These are phyloP conservation scores for Hylaeus volcanicus DNA, from an alignment of 1,140 invertebrate species.

Conservation along the genomic window DNA sequence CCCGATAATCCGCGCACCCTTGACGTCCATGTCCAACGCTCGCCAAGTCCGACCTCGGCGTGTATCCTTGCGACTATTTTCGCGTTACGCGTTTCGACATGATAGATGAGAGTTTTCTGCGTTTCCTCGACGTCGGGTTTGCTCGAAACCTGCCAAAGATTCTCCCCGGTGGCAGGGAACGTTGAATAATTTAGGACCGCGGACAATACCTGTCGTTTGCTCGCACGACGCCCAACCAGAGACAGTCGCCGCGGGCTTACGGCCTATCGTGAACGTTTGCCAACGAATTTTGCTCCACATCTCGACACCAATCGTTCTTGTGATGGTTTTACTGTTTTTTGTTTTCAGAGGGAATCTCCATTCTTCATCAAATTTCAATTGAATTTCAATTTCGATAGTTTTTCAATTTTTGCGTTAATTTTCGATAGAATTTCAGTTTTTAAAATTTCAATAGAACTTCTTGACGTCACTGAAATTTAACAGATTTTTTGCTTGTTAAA, in stretches of 20 bases:
- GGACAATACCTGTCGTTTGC: constrained; percentile 60
- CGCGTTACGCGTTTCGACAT: constrained; percentile 74
- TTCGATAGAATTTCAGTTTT: no score
- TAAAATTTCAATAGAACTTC: no score
- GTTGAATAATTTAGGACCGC: constrained; percentile 67
- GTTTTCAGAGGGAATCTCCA: no score
- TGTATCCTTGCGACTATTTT: constrained; percentile 78
- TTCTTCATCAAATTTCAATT: no score
- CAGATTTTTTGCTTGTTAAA: no score
- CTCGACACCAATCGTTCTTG: background rate
- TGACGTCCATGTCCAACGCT: constrained; percentile 31
- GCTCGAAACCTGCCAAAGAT: constrained; percentile 66
- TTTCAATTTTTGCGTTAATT: no score
- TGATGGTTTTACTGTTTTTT: no score
- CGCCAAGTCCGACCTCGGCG: constrained; percentile 65
- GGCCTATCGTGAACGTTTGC: constrained; percentile 20
- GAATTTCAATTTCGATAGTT: no score
- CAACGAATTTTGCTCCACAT: constrained; percentile 22
- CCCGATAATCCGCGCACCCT: constrained; percentile 45
- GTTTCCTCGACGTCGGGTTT: constrained; percentile 70
- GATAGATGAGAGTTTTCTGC: constrained; percentile 76
- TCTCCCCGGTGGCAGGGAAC: constrained; percentile 54
- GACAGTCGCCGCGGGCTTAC: constrained; percentile 5
- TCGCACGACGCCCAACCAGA: background rate
- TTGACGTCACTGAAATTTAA: no score